Conservation (phyloP, 2,113 vertebrate genomes). For the Cryptoleucopteryx plumbea region DNA sequence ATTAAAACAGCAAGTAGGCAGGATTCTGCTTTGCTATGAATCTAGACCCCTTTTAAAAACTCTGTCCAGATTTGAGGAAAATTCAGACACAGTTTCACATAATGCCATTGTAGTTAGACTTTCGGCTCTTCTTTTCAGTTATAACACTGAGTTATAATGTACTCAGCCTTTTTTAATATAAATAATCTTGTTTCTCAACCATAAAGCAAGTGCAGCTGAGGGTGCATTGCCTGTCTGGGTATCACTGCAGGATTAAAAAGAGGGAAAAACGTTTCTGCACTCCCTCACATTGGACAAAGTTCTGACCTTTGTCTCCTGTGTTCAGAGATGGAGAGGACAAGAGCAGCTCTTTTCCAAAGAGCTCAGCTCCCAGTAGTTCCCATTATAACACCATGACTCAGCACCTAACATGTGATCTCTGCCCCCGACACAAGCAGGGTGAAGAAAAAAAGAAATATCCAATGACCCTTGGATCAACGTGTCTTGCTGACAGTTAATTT, state of each 20-base stretch:
- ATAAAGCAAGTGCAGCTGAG: background rate
- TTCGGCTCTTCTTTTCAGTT: background rate
- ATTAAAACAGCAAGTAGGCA: background rate
- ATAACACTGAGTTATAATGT: background rate
- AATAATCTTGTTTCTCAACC: background rate
- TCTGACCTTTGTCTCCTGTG: background rate
- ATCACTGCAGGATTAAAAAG: background rate
- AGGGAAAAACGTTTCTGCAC: background rate
- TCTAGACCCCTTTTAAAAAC: background rate
- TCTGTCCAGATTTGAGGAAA: background rate
- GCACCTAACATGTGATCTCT: background rate
- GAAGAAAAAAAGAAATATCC: background rate
- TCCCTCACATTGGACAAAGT: background rate
- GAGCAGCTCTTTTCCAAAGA: background rate
- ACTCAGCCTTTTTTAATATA: background rate
- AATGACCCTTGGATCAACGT: background rate
- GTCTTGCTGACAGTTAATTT: conserved; percentile 13
- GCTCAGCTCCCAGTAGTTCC: conserved; percentile 12
- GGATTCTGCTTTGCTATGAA: background rate
- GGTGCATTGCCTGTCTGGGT: background rate
- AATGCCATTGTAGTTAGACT: background rate
- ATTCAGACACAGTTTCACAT: background rate
- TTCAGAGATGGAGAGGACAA: background rate
- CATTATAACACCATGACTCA: conserved; percentile 38
- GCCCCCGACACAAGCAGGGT: background rate